These are phyloP conservation scores for Noctuana brunneofusca DNA, from an alignment of 2,888 invertebrate species.

Conservation along the genomic window DNA sequence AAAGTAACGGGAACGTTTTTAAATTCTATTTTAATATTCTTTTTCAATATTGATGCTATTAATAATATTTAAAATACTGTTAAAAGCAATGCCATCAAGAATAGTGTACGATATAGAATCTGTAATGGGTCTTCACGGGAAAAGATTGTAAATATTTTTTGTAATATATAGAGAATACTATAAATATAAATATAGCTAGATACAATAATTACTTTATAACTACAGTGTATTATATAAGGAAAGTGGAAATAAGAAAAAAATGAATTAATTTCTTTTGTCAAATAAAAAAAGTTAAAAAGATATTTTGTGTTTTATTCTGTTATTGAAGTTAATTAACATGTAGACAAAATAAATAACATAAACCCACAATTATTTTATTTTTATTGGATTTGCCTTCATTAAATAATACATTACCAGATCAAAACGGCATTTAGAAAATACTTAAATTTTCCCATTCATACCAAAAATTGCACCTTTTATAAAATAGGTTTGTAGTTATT, in stretches of 20 bases:
- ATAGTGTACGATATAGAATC: constrained; percentile 47
- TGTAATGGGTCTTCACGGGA: constrained; percentile 77
- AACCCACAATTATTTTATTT: too few species aligned
- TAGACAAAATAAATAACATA: too few species aligned
- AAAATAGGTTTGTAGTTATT: too few species aligned
- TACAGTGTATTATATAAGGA: constrained; percentile 78
- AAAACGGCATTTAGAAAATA: too few species aligned
- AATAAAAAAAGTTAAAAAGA: constrained; percentile 75
- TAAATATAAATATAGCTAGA: constrained; percentile 78
- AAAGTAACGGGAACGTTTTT: too few species aligned
- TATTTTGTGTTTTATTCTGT: constrained; percentile 60
- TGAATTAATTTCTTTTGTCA: constrained; percentile 82
- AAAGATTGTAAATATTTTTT: constrained; percentile 78
- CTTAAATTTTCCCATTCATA: too few species aligned
- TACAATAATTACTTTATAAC: constrained; percentile 80
- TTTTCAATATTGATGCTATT: background rate
- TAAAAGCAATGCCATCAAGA: constrained; percentile 26
- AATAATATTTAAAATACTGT: background rate
- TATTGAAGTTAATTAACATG: background rate
- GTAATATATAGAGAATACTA: constrained; percentile 77
- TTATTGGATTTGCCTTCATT: too few species aligned
- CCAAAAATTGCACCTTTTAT: too few species aligned
- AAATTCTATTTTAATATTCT: background rate
- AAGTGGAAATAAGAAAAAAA: constrained; percentile 74
- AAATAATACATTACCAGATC: too few species aligned